phyloP scores from a whole-genome alignment of 2,113 vertebrate species.

The Cebidichthys violaceus region DNA sequence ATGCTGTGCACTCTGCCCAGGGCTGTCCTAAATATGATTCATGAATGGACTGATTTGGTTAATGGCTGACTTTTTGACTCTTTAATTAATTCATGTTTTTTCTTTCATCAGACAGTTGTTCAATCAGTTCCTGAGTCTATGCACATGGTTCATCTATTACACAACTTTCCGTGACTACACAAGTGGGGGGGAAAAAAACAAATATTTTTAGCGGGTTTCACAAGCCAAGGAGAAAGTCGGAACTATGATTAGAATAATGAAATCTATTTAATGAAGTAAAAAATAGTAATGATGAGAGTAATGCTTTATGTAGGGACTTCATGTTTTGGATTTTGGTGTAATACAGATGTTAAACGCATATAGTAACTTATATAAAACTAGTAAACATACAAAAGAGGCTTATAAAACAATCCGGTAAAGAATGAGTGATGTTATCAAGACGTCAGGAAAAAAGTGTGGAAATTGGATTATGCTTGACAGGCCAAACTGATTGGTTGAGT shows the following conservation, averaged over 20 bases:
- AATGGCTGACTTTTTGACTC: constrained; percentile 10
- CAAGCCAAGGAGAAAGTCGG: background rate
- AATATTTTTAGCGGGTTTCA: background rate
- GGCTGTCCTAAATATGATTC: constrained; percentile 8
- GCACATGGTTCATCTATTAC: constrained; percentile 16
- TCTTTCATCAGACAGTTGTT: constrained; percentile 24
- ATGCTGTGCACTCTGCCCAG: constrained; percentile 15
- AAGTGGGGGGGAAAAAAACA: background rate
- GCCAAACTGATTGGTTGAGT: constrained; percentile 58
- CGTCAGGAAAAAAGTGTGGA: constrained; percentile 45
- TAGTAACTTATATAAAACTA: background rate
- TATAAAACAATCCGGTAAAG: background rate
- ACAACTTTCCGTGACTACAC: background rate
- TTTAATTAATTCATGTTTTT: background rate
- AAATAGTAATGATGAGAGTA: constrained; percentile 1
- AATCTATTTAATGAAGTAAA: constrained; percentile 5
- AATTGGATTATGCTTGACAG: constrained; percentile 68
- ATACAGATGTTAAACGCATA: background rate
- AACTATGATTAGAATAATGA: background rate
- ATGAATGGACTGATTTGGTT: constrained; percentile 11
- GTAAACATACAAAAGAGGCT: constrained; percentile 9
- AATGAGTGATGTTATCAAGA: constrained; percentile 23
- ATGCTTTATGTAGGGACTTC: background rate
- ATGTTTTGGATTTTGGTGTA: constrained; percentile 1
- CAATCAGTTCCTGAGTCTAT: constrained; percentile 7